Evolutionary conservation across 2,113 vertebrate species (phyloP).

Genomic region (Coracopsis vasa): DNA sequence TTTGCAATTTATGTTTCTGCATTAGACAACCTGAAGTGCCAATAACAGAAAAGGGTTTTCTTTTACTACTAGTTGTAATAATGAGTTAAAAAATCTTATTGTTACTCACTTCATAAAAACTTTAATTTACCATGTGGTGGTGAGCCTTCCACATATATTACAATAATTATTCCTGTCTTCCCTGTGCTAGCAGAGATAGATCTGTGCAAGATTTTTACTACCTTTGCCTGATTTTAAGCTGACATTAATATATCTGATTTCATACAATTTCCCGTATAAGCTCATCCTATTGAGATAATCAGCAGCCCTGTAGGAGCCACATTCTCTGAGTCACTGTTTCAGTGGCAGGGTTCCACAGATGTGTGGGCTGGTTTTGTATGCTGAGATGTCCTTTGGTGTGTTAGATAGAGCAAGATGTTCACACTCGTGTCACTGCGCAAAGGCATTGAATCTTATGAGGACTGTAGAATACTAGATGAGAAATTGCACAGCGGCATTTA

Average conservation of each 20-base stretch:
- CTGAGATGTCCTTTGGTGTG: neutral
- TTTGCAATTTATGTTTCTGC: neutral
- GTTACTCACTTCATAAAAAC: neutral
- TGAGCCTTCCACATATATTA: neutral
- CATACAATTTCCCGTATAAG: slow-evolving; percentile 46
- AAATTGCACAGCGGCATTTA: neutral
- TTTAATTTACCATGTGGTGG: neutral
- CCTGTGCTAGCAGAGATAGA: neutral
- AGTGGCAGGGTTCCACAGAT: slow-evolving; percentile 33
- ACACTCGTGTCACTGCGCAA: neutral
- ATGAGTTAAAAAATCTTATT: neutral
- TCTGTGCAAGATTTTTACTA: slow-evolving; percentile 4
- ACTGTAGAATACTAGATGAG: neutral
- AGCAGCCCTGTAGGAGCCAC: slow-evolving; percentile 57
- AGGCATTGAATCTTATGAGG: neutral
- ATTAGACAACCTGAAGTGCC: neutral
- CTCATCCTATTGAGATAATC: slow-evolving; percentile 36
- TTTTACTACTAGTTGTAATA: neutral
- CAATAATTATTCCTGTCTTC: neutral
- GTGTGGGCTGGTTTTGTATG: neutral
- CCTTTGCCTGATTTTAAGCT: neutral
- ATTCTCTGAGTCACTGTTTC: slow-evolving; percentile 58
- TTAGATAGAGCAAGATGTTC: neutral
- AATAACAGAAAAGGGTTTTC: neutral
- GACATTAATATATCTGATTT: slow-evolving; percentile 35